phyloP scores from a whole-genome alignment of 2,113 vertebrate genomes.

The Donacobius atricapilla region DNA sequence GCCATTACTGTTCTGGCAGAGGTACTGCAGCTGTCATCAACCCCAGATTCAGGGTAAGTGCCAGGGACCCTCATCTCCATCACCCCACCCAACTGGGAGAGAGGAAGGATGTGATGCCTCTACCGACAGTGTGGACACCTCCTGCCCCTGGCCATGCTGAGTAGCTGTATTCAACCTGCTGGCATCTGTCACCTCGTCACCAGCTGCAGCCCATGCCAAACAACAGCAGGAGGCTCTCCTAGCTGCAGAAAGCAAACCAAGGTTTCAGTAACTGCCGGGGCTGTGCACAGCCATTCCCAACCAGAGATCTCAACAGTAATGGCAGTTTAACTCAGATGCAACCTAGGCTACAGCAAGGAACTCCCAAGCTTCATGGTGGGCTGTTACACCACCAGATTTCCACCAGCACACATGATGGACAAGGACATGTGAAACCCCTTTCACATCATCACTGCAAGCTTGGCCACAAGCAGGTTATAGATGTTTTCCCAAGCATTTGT shows the following conservation, averaged over 20 bases:
- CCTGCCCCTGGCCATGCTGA: not conserved
- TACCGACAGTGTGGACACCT: not conserved
- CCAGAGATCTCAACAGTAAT: not conserved
- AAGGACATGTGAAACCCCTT: fast-evolving
- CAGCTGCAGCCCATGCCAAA: not conserved
- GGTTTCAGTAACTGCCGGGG: not conserved
- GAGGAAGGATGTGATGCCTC: not conserved
- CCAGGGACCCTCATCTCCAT: not conserved
- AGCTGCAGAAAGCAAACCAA: not conserved
- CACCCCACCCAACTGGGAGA: not conserved
- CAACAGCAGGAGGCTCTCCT: not conserved
- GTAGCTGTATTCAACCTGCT: not conserved
- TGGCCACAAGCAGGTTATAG: not conserved
- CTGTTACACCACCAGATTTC: not conserved
- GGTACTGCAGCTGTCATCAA: not conserved
- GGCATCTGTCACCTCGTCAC: not conserved
- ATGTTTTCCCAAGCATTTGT: not conserved
- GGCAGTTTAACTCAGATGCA: not conserved
- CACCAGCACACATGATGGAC: not conserved
- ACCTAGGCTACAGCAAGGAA: not conserved
- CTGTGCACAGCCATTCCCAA: not conserved
- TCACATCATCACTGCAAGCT: not conserved
- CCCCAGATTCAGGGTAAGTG: not conserved
- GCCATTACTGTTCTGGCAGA: not conserved
- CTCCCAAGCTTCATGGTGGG: not conserved